These are phyloP conservation scores for Typhlomys cinereus DNA, from an alignment of 2,113 vertebrate species.

Conservation along the genomic window DNA sequence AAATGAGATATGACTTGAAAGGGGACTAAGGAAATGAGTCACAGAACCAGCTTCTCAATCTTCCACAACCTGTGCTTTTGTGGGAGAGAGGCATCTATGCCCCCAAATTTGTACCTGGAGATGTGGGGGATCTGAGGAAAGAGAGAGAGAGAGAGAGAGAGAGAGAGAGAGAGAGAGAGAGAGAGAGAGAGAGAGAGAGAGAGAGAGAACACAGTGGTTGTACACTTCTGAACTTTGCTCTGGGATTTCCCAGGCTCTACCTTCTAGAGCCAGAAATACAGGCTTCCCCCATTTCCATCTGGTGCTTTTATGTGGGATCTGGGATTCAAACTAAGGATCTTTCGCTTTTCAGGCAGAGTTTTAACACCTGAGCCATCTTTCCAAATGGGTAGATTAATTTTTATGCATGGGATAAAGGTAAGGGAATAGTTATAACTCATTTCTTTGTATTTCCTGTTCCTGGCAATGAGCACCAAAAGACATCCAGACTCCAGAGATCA, in stretches of 20 bases:
- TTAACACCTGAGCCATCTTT: too few relatives aligned
- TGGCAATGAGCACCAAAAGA: neutral
- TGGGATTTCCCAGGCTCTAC: too few relatives aligned
- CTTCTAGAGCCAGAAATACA: too few relatives aligned
- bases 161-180: too few relatives aligned
- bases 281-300: too few relatives aligned
- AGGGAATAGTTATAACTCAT: neutral
- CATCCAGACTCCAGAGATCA: neutral
- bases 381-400: neutral
- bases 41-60: conserved; percentile 61
- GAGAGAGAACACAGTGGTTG: too few relatives aligned
- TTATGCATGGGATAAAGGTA: neutral
- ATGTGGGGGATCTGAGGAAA: conserved; percentile 5
- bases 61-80: conserved; percentile 65
- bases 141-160: neutral
- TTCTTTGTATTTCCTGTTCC: neutral
- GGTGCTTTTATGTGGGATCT: too few relatives aligned
- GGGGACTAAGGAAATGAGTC: conserved; percentile 49
- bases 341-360: too few relatives aligned
- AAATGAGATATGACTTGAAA: conserved; percentile 46
- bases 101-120: conserved; percentile 68
- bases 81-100: conserved; percentile 52
- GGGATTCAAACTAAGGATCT: too few relatives aligned
- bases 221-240: too few relatives aligned
- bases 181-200: too few relatives aligned